phyloP scores from a whole-genome alignment of 2,113 vertebrate species.

The Benthochromis sp. region DNA sequence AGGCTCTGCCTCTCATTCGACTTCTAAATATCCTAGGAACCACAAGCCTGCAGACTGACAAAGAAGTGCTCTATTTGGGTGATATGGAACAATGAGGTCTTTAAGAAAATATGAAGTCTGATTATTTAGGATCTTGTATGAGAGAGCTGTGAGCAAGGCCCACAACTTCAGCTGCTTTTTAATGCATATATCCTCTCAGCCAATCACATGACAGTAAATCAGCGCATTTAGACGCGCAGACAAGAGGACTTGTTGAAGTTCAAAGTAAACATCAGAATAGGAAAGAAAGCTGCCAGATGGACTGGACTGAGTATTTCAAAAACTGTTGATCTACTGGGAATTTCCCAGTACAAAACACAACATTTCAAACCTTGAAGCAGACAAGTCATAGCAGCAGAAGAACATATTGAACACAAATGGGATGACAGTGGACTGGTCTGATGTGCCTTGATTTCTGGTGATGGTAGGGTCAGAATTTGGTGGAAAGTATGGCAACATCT shows the following conservation, averaged over 20 bases:
- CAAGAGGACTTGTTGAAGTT: not conserved
- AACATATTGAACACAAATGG: not conserved
- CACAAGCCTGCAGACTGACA: not conserved
- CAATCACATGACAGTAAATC: not conserved
- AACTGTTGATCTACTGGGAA: not conserved
- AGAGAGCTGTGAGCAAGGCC: not conserved
- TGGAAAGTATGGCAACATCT: not conserved
- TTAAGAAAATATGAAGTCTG: not conserved
- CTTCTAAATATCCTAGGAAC: not conserved
- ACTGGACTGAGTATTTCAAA: not conserved
- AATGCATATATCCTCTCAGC: not conserved
- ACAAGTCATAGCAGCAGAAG: not conserved
- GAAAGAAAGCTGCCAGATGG: not conserved
- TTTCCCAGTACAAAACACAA: not conserved
- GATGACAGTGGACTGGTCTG: not conserved
- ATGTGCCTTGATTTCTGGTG: not conserved
- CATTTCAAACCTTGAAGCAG: not conserved
- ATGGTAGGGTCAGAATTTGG: not conserved
- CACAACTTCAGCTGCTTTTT: not conserved
- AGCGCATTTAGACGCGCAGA: fast-evolving
- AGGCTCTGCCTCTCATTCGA: not conserved
- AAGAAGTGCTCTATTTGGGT: not conserved
- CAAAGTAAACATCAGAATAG: not conserved
- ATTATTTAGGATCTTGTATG: not conserved
- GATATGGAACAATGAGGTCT: not conserved